Evolutionary conservation across 2,113 vertebrate species (phyloP).

Genomic region (Antidorcas marsupialis): DNA sequence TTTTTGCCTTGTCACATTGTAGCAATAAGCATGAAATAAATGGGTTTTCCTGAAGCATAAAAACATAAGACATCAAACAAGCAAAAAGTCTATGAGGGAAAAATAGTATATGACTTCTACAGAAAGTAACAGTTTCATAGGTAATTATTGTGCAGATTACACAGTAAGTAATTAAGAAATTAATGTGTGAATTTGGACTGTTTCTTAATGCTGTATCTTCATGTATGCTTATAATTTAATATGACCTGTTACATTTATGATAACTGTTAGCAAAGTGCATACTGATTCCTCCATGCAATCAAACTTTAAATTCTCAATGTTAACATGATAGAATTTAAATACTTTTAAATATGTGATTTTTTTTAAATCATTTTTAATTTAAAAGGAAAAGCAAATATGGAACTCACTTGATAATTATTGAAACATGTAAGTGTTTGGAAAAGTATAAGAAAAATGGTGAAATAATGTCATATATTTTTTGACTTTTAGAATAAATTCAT

Average conservation of each 20-base stretch:
- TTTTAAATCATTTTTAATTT: fast-evolving
- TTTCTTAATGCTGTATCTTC: background rate
- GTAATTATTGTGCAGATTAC: background rate
- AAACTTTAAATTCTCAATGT: too few species aligned
- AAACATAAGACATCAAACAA: background rate
- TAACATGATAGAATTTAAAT: background rate
- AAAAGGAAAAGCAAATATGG: background rate
- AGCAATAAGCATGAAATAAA: background rate
- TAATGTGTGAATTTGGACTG: background rate
- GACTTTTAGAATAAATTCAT: background rate
- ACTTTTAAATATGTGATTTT: background rate
- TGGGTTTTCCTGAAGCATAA: background rate
- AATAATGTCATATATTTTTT: background rate
- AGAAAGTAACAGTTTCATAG: background rate
- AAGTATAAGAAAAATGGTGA: background rate
- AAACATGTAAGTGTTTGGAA: background rate
- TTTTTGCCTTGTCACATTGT: background rate
- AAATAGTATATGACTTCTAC: background rate
- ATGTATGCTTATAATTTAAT: background rate
- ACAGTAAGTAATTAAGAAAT: background rate
- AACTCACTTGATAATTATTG: background rate
- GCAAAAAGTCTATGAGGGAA: background rate
- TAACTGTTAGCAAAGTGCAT: background rate
- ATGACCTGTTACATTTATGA: background rate
- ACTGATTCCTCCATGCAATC: background rate